Conservation (phyloP, 2,888 invertebrate genomes). For the Apotomis betuletana region DNA sequence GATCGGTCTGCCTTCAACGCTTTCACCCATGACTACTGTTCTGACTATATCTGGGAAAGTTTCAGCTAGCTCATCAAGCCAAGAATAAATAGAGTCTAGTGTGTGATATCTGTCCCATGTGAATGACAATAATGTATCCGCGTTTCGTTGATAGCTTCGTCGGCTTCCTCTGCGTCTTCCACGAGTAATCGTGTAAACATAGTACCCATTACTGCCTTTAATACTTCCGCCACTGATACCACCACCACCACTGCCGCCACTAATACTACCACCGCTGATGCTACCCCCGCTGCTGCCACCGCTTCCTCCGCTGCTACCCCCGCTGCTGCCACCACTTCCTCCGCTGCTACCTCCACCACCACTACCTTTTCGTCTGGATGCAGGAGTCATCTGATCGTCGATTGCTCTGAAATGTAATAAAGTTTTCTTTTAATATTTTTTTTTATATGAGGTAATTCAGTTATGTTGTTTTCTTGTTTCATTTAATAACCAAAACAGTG, state of each 20-base stretch:
- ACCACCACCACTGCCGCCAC: not conserved
- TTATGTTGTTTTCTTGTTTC: not conserved
- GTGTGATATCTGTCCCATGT: conserved; percentile 85
- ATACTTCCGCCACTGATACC: not conserved
- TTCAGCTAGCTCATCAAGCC: conserved; percentile 80
- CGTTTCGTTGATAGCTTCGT: conserved; percentile 46
- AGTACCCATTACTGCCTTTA: conserved; percentile 19
- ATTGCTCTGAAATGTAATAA: conserved; percentile 23
- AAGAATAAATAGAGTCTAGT: conserved; percentile 83
- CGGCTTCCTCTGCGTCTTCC: not conserved
- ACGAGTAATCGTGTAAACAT: not conserved
- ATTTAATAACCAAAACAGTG: too few species aligned
- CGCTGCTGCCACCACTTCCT: not conserved
- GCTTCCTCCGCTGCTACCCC: conserved; percentile 12
- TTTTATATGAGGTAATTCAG: not conserved
- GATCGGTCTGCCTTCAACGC: conserved; percentile 85
- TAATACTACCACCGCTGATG: conserved; percentile 5
- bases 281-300: conserved; percentile 5
- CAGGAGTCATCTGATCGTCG: conserved; percentile 11
- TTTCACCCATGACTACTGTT: conserved; percentile 81
- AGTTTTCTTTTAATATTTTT: not conserved
- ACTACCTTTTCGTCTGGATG: conserved; percentile 12
- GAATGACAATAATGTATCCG: conserved; percentile 58
- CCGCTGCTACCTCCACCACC: not conserved
- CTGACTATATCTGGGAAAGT: conserved; percentile 78